Evolutionary conservation across 23 tunicate species (phyloP), one percentile per base, ranked within the genome.

Genomic region (Phallusia fumigata): DNA sequence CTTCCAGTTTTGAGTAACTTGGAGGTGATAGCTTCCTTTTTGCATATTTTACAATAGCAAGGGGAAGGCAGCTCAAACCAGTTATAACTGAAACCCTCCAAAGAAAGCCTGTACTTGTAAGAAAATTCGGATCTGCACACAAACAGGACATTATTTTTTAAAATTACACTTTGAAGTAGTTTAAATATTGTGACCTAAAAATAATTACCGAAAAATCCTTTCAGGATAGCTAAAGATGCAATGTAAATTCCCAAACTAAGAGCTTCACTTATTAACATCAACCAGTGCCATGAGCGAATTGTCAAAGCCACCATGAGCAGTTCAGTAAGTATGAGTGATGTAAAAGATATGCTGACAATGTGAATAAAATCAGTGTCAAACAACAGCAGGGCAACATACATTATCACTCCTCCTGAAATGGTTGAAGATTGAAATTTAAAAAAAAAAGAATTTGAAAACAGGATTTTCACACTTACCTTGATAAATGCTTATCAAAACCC

Each of bases 211-310:
- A 94, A 94, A 74, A 80, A 89, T 52, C 79, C 90, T 45, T 79
- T 80, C 30, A 94, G 76, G 75, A 89, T 30, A 34, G 81, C 85
- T 31, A 94, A 80, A 3, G 94, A 76, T 21, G 82, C 52, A 36
- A 94, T 33, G 76, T 86, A 94, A 35, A 94, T 87, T 34, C 85
- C 90, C 45, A 94, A 34, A 40, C 89, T 83, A 45, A 81, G 52
- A 18, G 85, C 87, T 79, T 89, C 90, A 53, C 92, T 84, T 49
- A 86, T 50, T 18, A 83, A 52, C 98, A 94, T 94, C 45, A 94
- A 26, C 98, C 98, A 94, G 65, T 94, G 98, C 98, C 98, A 94
- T 10, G 98, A 85, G 21, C 94, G 78, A 10, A 94, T 94, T 22
- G 98, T 94, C 65, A 89, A 77, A 40, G 98, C 98, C 21, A 94